These are phyloP conservation scores for Cherax destructor DNA, from an alignment of 1,140 invertebrate genomes.

Conservation along the genomic window DNA sequence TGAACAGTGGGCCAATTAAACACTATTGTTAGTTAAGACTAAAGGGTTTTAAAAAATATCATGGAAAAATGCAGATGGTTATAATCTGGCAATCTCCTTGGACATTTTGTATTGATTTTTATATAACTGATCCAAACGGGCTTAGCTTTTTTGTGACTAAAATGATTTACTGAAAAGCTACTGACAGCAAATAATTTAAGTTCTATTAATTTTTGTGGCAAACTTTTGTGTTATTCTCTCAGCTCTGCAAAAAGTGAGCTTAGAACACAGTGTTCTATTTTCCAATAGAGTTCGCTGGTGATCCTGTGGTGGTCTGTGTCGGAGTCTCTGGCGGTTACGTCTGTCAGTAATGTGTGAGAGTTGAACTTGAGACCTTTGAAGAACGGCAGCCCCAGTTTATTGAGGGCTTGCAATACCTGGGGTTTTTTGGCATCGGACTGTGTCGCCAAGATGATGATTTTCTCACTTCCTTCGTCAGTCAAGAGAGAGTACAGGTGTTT, in stretches of 20 bases:
- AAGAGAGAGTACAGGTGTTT: slow-evolving; percentile 23
- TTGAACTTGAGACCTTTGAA: slow-evolving; percentile 8
- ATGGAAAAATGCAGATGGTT: no score
- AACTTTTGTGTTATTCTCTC: background rate
- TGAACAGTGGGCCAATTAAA: no score
- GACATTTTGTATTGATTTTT: no score
- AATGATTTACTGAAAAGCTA: no score
- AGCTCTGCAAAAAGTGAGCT: background rate
- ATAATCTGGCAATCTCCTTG: no score
- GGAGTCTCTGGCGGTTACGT: background rate
- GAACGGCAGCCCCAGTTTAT: background rate
- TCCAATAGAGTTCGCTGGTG: slow-evolving; percentile 37
- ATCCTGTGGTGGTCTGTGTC: background rate
- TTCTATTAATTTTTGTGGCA: no score
- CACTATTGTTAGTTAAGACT: no score
- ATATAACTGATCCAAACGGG: no score
- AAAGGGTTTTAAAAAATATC: no score
- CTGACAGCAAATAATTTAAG: no score
- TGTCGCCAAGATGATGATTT: slow-evolving; percentile 28
- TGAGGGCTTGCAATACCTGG: background rate
- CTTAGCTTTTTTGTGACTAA: no score
- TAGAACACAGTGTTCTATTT: slow-evolving; percentile 24
- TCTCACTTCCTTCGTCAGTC: slow-evolving; percentile 1
- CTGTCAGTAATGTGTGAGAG: slow-evolving; percentile 27
- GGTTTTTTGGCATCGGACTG: slow-evolving; percentile 22